A percentile compares a stretch with the other conserved stretches of the same genome.
phyloP scores from a whole-genome alignment of 2,888 invertebrate species.

The Rhamnusium bicolor region DNA sequence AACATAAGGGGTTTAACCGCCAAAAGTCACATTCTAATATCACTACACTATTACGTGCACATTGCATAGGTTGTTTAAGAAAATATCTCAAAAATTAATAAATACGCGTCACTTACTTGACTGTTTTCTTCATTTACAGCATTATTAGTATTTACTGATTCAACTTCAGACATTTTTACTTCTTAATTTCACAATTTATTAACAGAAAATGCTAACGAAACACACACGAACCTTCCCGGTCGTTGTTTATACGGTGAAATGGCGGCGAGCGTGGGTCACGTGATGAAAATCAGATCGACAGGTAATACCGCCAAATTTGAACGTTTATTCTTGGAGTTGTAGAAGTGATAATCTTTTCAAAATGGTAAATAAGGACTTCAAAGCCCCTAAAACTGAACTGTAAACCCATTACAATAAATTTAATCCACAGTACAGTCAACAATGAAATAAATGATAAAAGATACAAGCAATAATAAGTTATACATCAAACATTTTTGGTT shows the following conservation, averaged over 20 bases:
- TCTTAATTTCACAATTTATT: constrained; percentile 58
- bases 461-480: too few relatives aligned
- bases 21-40: constrained; percentile 66
- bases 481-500: too few relatives aligned
- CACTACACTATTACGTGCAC: constrained; percentile 68
- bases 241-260: constrained; percentile 77
- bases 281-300: constrained; percentile 65
- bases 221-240: constrained; percentile 70
- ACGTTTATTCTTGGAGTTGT: neutral
- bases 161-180: constrained; percentile 70
- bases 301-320: constrained; percentile 63
- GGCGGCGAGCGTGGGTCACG: constrained; percentile 79
- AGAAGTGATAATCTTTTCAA: neutral
- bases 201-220: constrained; percentile 53
- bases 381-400: too few relatives aligned
- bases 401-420: too few relatives aligned
- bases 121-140: constrained; percentile 68
- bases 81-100: constrained; percentile 47
- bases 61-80: constrained; percentile 63
- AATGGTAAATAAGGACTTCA: too few relatives aligned
- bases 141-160: constrained; percentile 68
- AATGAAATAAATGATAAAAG: too few relatives aligned
- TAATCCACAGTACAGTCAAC: too few relatives aligned
- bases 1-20: constrained; percentile 58
- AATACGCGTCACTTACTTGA: constrained; percentile 64